phyloP scores from a whole-genome alignment of 2,113 vertebrate genomes.

The Micronycteris hirsuta region DNA sequence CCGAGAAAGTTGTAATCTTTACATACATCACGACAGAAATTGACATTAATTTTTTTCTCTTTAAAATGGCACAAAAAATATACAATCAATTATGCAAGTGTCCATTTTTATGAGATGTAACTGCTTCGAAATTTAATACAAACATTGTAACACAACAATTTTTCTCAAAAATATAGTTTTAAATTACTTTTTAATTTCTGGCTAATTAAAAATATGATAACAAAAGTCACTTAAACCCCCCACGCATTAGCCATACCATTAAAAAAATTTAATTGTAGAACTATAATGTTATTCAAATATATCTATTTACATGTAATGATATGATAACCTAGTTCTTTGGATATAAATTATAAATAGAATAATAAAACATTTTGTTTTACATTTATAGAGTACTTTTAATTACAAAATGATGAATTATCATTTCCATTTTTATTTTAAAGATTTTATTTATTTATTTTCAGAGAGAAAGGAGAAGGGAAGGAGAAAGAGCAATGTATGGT shows the following conservation, averaged over 20 bases:
- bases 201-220: neutral
- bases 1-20: neutral
- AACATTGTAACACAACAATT: neutral
- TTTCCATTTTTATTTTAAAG: neutral
- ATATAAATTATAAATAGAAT: neutral
- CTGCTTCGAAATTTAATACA: neutral
- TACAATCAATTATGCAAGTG: neutral
- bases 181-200: neutral
- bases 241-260: neutral
- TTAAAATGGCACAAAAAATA: neutral
- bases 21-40: neutral
- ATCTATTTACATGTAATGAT: neutral
- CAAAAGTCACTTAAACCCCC: neutral
- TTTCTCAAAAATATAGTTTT: neutral
- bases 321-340: neutral
- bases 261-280: neutral
- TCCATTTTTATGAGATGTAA: neutral
- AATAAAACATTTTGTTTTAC: neutral
- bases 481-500: no score
- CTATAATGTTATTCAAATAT: neutral
- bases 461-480: no score
- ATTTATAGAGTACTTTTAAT: neutral
- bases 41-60: neutral
- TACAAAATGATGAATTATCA: neutral
- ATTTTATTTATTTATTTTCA: no score